Evolutionary conservation across 2,797 vertebrate species (phyloP).

Genomic region (Hydrocynus forskahlii): DNA sequence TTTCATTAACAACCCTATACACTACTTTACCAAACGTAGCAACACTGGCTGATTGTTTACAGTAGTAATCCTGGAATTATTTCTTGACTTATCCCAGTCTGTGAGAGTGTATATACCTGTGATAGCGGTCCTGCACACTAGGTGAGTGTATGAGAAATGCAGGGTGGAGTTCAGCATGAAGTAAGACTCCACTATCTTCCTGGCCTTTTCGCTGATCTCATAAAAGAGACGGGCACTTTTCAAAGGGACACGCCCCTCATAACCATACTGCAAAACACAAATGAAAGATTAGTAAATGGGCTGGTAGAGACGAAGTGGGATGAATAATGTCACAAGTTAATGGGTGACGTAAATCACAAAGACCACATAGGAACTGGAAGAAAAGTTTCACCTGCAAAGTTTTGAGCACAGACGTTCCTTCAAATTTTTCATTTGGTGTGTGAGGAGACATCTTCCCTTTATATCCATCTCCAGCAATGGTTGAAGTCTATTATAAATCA

Average conservation of each 20-base stretch:
- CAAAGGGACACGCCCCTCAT: conserved; percentile 90
- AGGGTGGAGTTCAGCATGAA: conserved; percentile 93
- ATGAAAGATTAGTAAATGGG: neutral
- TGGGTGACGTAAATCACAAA: neutral
- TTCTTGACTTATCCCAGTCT: neutral
- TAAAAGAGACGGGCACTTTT: conserved; percentile 93
- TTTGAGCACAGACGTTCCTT: conserved; percentile 95
- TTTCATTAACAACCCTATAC: neutral
- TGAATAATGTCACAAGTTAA: neutral
- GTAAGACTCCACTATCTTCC: conserved; percentile 90
- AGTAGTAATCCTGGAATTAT: no score
- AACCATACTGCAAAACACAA: conserved; percentile 81
- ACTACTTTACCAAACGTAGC: neutral
- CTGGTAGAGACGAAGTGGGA: neutral
- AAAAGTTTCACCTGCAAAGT: conserved; percentile 86
- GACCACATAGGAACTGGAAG: neutral
- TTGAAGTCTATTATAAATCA: conserved; percentile 77
- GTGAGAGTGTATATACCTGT: conserved; percentile 75
- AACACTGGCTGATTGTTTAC: neutral
- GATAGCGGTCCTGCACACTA: conserved; percentile 95
- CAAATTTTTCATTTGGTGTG: conserved; percentile 96
- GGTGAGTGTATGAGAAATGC: conserved; percentile 97
- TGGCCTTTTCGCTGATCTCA: conserved; percentile 90
- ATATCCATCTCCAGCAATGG: conserved; percentile 93
- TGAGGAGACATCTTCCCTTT: conserved; percentile 93